These are phyloP conservation scores for Holothuria leucospilota DNA, from an alignment of 53 echinoderm and acorn worm genomes.

Conservation along the genomic window DNA sequence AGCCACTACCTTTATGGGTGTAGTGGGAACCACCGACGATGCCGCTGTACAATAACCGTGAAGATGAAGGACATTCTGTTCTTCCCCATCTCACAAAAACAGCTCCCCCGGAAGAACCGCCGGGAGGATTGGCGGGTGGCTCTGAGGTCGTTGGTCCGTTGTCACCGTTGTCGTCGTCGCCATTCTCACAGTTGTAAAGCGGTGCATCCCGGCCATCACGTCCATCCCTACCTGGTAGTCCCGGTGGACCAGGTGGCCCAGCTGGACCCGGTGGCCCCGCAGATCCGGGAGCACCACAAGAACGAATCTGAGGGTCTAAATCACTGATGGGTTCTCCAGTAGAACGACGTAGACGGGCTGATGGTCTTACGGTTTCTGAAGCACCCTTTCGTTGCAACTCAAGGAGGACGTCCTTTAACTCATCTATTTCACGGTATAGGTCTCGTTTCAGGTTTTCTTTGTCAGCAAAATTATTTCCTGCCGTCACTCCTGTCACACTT, in stretches of 20 bases:
- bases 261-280: slow-evolving; percentile 7
- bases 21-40: slow-evolving; percentile 48
- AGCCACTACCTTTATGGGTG: slow-evolving; percentile 38
- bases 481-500: too few species aligned
- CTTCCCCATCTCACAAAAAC: slow-evolving; percentile 45
- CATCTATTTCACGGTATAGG: too few species aligned
- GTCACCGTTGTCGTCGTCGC: background rate
- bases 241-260: slow-evolving; percentile 33
- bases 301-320: too few species aligned
- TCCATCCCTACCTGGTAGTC: slow-evolving; percentile 12
- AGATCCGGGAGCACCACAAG: background rate
- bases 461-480: too few species aligned
- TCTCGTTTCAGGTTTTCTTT: too few species aligned
- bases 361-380: too few species aligned
- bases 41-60: slow-evolving; percentile 30
- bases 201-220: slow-evolving; percentile 26
- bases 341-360: too few species aligned
- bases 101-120: background rate
- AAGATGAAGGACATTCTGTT: slow-evolving; percentile 7
- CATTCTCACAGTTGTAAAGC: background rate
- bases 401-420: too few species aligned
- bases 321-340: too few species aligned
- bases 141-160: background rate
- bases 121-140: background rate
- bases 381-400: too few species aligned